phyloP scores from a whole-genome alignment of 1,140 invertebrate species.

The Achroia grisella region DNA sequence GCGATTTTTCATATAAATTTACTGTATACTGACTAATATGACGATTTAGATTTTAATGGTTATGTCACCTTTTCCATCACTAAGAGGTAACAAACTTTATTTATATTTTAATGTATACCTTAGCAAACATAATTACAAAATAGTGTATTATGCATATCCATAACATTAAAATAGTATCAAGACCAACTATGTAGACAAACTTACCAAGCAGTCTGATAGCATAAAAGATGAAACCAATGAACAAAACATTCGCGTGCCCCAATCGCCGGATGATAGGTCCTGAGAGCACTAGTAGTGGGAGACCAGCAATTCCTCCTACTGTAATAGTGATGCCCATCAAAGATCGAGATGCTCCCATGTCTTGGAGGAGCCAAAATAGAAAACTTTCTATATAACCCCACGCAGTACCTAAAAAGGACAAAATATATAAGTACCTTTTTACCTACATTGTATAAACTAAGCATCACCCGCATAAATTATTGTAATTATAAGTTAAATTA shows the following conservation, averaged over 20 bases:
- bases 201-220: constrained; percentile 82
- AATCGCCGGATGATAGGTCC: constrained; percentile 85
- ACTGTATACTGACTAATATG: too few species aligned
- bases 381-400: constrained; percentile 92
- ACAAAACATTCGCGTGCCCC: constrained; percentile 88
- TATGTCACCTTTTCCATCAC: too few species aligned
- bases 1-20: too few species aligned
- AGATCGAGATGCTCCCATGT: constrained; percentile 84
- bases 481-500: too few species aligned
- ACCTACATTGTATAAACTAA: too few species aligned
- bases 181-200: constrained; percentile 22
- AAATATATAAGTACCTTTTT: background rate
- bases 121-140: too few species aligned
- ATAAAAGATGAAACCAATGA: constrained; percentile 86
- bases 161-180: too few species aligned
- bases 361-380: constrained; percentile 89
- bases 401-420: constrained; percentile 76
- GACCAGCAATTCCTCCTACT: constrained; percentile 83
- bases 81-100: too few species aligned
- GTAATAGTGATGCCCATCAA: constrained; percentile 90
- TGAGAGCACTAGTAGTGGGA: constrained; percentile 84
- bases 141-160: too few species aligned
- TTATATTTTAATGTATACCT: too few species aligned
- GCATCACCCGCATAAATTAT: too few species aligned
- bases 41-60: too few species aligned